phyloP scores from a whole-genome alignment of 2,113 vertebrate genomes.

The Xiphophorus hellerii region DNA sequence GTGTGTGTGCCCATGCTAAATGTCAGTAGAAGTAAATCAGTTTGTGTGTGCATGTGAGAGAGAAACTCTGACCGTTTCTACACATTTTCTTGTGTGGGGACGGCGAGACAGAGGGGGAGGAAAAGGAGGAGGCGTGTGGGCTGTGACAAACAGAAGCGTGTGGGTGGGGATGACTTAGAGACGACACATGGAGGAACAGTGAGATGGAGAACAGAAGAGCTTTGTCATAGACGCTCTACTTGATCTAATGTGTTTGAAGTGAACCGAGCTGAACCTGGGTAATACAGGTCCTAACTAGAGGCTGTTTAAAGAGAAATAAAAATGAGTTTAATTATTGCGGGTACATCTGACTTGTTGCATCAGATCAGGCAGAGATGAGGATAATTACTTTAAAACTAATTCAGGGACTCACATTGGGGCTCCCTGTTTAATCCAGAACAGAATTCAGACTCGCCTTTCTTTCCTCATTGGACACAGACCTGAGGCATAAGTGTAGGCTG shows the following conservation, averaged over 20 bases:
- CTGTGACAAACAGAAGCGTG: conserved; percentile 43
- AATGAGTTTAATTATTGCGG: neutral
- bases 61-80: neutral
- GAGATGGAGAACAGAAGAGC: conserved; percentile 12
- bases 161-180: conserved; percentile 38
- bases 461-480: conserved; percentile 70
- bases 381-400: neutral
- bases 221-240: neutral
- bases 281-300: neutral
- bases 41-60: neutral
- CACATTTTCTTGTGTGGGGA: neutral
- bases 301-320: neutral
- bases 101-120: conserved; percentile 13
- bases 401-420: neutral
- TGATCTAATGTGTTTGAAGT: neutral
- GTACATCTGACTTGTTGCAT: neutral
- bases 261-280: neutral
- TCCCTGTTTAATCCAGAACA: neutral
- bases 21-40: conserved; percentile 24
- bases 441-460: neutral
- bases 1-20: conserved; percentile 3
- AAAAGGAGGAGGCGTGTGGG: conserved; percentile 23
- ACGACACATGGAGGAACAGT: conserved; percentile 6
- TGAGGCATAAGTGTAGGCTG: conserved; percentile 85
- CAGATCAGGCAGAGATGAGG: neutral